phyloP scores from a whole-genome alignment of 2,888 invertebrate genomes.

The Torymus texanus region DNA sequence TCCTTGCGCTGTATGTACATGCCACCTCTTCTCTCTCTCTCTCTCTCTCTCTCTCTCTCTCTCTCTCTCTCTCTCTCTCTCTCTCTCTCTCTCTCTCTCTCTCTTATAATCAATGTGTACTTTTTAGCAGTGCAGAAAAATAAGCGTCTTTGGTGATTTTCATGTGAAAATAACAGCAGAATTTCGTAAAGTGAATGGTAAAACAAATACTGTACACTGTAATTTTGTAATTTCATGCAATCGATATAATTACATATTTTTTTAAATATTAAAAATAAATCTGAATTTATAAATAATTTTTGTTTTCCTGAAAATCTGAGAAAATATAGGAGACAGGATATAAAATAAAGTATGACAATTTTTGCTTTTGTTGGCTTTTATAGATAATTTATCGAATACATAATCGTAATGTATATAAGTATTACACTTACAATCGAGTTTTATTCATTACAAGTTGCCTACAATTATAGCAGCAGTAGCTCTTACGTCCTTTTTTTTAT shows the following conservation, averaged over 20 bases:
- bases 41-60: conserved; percentile 33
- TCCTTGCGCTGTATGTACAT: not conserved
- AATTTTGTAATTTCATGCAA: too few relatives aligned
- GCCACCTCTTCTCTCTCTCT: conserved; percentile 6
- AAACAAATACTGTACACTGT: too few relatives aligned
- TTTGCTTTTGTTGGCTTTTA: conserved; percentile 58
- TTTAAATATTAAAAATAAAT: too few relatives aligned
- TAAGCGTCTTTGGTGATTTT: not conserved
- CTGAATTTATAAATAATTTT: not conserved
- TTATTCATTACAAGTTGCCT: conserved; percentile 65
- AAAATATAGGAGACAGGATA: not conserved
- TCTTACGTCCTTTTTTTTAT: conserved; percentile 55
- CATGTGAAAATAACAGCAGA: too few relatives aligned
- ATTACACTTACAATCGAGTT: conserved; percentile 55
- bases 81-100: conserved; percentile 29
- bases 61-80: conserved; percentile 35
- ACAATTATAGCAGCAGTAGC: conserved; percentile 66
- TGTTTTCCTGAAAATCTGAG: not conserved
- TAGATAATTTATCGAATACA: conserved; percentile 70
- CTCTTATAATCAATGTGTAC: not conserved
- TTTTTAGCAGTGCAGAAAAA: not conserved
- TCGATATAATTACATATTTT: too few relatives aligned
- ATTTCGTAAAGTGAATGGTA: too few relatives aligned
- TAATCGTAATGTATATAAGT: conserved; percentile 63
- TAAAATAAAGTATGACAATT: conserved; percentile 12